These are phyloP conservation scores for Girardinus metallicus DNA, from an alignment of 2,797 vertebrate genomes.

Conservation along the genomic window DNA sequence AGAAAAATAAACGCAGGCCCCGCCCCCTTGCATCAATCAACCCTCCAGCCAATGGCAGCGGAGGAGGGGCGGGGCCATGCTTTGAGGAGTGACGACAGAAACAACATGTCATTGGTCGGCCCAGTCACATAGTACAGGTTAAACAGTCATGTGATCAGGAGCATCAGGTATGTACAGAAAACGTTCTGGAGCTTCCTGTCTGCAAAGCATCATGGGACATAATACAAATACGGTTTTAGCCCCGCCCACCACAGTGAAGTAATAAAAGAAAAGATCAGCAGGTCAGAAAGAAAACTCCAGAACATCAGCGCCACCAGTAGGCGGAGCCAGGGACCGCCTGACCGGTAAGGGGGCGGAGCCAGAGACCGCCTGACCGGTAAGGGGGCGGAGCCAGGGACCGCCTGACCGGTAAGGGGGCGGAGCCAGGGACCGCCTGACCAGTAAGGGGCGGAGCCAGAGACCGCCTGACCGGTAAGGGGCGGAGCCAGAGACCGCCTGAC, in stretches of 20 bases:
- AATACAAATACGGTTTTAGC: background rate
- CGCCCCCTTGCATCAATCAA: constrained; percentile 81
- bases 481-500: background rate
- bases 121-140: constrained; percentile 50
- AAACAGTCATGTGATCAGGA: constrained; percentile 33
- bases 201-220: constrained; percentile 46
- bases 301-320: background rate
- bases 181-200: constrained; percentile 21
- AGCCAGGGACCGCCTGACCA: background rate
- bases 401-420: background rate
- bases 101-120: constrained; percentile 27
- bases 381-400: background rate
- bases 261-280: background rate
- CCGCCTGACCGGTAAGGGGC: background rate
- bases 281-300: background rate
- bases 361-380: too few relatives aligned
- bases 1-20: constrained; percentile 79
- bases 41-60: constrained; percentile 62
- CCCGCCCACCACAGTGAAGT: background rate
- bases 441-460: background rate
- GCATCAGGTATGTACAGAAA: constrained; percentile 54
- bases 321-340: background rate
- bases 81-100: constrained; percentile 56
- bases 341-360: constrained; percentile 8
- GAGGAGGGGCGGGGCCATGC: constrained; percentile 72